These are phyloP conservation scores for Sanderia malayensis DNA, from an alignment of 30 jellyfish, hydroid and myxozoan species.

Conservation along the genomic window DNA sequence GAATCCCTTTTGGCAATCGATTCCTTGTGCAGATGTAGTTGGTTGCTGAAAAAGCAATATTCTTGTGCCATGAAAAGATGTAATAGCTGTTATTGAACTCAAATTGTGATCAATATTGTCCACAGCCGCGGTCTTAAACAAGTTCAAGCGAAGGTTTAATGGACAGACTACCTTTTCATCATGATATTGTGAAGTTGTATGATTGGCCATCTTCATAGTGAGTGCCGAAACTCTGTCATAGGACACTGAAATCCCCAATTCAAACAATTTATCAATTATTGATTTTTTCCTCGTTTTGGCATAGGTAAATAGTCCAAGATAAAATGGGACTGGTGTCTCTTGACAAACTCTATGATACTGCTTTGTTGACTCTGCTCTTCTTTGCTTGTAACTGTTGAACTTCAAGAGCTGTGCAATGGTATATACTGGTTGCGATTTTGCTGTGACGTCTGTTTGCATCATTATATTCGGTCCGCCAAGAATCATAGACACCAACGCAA, in stretches of 20 bases:
- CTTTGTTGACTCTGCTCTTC: conserved; percentile 4
- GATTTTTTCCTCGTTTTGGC: conserved; percentile 5
- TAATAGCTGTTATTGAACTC: conserved; percentile 3
- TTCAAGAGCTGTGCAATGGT: conserved; percentile 18
- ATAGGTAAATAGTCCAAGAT: neutral
- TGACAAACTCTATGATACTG: conserved; percentile 6
- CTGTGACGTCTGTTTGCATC: conserved; percentile 11
- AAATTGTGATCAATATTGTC: conserved; percentile 19
- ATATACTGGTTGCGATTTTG: conserved; percentile 25
- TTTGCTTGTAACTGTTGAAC: neutral
- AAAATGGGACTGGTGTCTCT: conserved; percentile 5
- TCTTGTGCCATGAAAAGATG: conserved; percentile 20
- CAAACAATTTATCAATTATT: conserved; percentile 11
- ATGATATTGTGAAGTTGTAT: neutral
- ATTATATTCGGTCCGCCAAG: conserved; percentile 15
- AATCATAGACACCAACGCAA: conserved; percentile 18
- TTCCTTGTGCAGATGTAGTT: conserved; percentile 7
- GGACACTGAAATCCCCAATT: conserved; percentile 11
- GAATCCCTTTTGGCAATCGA: conserved; percentile 1
- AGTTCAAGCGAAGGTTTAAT: neutral
- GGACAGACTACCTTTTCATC: conserved; percentile 16
- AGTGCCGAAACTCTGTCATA: conserved; percentile 3
- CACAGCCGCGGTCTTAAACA: conserved; percentile 18
- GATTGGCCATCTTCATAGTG: conserved; percentile 4
- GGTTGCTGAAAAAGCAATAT: conserved; percentile 20